These are phyloP conservation scores for Hyperoplus immaculatus DNA, from an alignment of 2,797 vertebrate species.

Conservation along the genomic window DNA sequence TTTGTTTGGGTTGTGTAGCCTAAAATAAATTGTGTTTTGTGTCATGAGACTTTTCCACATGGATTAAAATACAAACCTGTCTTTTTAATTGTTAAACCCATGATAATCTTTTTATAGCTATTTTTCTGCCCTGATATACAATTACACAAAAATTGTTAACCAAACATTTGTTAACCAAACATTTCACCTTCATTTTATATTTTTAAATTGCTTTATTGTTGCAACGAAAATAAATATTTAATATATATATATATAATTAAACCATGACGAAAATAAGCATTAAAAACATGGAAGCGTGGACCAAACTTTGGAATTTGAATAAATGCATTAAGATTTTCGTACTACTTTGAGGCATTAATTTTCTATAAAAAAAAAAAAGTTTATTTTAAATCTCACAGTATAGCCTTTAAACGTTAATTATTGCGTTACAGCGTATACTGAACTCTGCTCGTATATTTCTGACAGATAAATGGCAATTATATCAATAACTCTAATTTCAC, in stretches of 20 bases:
- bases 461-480: constrained; percentile 51
- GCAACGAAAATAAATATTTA: not conserved
- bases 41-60: not conserved
- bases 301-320: not conserved
- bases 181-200: not conserved
- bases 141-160: not conserved
- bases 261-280: not conserved
- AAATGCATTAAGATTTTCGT: not conserved
- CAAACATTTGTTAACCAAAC: not conserved
- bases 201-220: not conserved
- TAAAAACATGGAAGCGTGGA: not conserved
- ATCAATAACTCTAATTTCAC: constrained; percentile 49
- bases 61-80: not conserved
- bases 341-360: not conserved
- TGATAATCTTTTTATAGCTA: not conserved
- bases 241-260: not conserved
- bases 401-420: constrained; percentile 2
- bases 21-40: not conserved
- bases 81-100: not conserved
- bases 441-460: constrained; percentile 38
- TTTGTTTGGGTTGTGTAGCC: not conserved
- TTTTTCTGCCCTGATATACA: not conserved
- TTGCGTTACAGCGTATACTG: not conserved
- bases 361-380: not conserved
- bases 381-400: not conserved